These are phyloP conservation scores for Drosophila austrosaltans DNA, from an alignment of 2,888 invertebrate genomes.

Conservation along the genomic window DNA sequence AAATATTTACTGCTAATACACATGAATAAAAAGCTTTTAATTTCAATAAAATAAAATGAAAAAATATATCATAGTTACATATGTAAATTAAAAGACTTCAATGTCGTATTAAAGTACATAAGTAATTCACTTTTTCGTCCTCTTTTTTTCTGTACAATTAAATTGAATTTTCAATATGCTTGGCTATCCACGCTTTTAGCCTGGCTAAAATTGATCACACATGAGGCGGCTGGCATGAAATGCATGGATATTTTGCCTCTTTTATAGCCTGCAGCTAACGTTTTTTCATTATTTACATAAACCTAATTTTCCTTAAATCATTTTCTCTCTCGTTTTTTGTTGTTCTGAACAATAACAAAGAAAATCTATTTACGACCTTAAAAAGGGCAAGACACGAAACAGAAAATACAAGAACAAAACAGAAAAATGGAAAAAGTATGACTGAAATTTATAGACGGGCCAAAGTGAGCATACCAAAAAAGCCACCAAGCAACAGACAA, in stretches of 20 bases:
- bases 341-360: constrained; percentile 78
- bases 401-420: constrained; percentile 17
- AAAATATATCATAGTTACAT: neutral
- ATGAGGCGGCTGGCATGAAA: constrained; percentile 38
- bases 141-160: neutral
- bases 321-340: constrained; percentile 31
- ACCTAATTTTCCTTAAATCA: constrained; percentile 83
- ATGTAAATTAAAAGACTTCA: constrained; percentile 9
- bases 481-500: constrained; percentile 60
- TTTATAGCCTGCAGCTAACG: constrained; percentile 57
- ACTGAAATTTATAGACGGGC: constrained; percentile 68
- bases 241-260: constrained; percentile 43
- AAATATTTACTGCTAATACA: constrained; percentile 41
- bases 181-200: constrained; percentile 14
- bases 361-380: constrained; percentile 74
- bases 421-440: constrained; percentile 44
- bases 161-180: constrained; percentile 10
- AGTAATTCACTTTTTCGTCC: neutral
- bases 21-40: constrained; percentile 17
- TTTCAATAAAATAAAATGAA: constrained; percentile 10
- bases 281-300: constrained; percentile 82
- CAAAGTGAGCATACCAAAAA: constrained; percentile 35
- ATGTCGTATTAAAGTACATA: neutral
- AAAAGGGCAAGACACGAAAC: constrained; percentile 31
- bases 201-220: constrained; percentile 43